phyloP scores from a whole-genome alignment of 23 tunicate genomes.

The Corella eumyota region DNA sequence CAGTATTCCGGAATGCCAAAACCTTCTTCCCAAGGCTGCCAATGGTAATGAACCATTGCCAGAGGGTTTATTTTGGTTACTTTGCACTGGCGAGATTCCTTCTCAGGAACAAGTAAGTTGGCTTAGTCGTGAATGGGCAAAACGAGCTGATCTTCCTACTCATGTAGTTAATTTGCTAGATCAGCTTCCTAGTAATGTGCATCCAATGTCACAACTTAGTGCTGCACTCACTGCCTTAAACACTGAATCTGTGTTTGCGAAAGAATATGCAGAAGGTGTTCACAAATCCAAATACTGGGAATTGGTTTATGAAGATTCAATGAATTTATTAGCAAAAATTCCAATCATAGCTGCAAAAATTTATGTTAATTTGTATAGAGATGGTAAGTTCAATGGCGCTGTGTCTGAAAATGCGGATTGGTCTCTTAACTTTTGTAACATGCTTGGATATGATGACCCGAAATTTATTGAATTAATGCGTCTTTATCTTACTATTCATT shows the following conservation, averaged over 20 bases:
- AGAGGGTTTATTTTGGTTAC: conserved; percentile 94
- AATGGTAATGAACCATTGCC: conserved; percentile 86
- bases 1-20: conserved; percentile 95
- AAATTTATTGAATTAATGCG: conserved; percentile 90
- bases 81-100: conserved; percentile 91
- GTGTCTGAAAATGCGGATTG: conserved; percentile 92
- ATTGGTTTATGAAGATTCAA: conserved; percentile 91
- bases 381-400: conserved; percentile 60
- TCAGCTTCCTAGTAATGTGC: conserved; percentile 86
- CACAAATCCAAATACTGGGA: conserved; percentile 89
- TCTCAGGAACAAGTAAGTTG: conserved; percentile 64
- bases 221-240: conserved; percentile 77
- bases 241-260: conserved; percentile 78
- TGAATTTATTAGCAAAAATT: conserved; percentile 93
- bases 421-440: conserved; percentile 95
- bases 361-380: conserved; percentile 76
- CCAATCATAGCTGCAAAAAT: conserved; percentile 96
- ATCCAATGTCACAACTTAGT: conserved; percentile 94
- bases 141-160: conserved; percentile 82
- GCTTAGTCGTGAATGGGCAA: conserved; percentile 84
- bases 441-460: conserved; percentile 78
- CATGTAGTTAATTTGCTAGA: conserved; percentile 89
- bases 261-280: conserved; percentile 91
- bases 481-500: conserved; percentile 86
- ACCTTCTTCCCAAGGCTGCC: conserved; percentile 78